Evolutionary conservation across 2,113 vertebrate species (phyloP), one percentile per base, ranked within the genome.

Genomic region (Ranitomeya imitator): DNA sequence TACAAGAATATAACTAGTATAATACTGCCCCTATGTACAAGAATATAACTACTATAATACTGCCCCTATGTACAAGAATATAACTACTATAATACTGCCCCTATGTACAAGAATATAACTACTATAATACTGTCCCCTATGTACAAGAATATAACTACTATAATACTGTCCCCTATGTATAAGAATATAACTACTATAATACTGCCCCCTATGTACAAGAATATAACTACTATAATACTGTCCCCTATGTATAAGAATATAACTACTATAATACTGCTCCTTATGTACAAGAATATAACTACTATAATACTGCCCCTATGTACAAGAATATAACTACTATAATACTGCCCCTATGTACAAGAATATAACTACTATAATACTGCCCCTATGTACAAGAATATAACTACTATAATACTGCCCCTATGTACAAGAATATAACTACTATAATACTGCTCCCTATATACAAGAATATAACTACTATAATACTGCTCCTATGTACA

Each of bases 181-280:
- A 65, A 65, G 63, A 65, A 65, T n/a, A 65, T 65, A 65, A 65
- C 63, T 65, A 65, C 63, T 65, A 65, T 65, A 65, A 65, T 65
- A 65, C 21, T 65, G 63, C 63, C 8, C 8, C 63, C 6, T 65
- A 2, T 65, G n/a, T 14, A n/a, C 21, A 23, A 67, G 65, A 23
- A 67, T 67, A 23, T 67, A 67, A 73, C 71, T 74, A 51, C 71
- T 74, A 74, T 51, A 74, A 74, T 51, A 74, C 71, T 45, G 71
- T 31, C 7, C 71, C n/a, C 71, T 51, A 74, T 45, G 7, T 45
- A 74, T 7, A 74, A 74, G 63, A 65, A 65, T 65, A 65, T 65
- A 65, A 65, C 63, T 65, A n/a, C 63, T 65, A 65, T 65, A 65
- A 65, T 65, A 65, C 19, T n/a, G 63, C 1, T 2, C 71, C 71